Base-by-base conservation (phyloP, 2,113 vertebrate species). In the Ceratotherium simum region DNA sequence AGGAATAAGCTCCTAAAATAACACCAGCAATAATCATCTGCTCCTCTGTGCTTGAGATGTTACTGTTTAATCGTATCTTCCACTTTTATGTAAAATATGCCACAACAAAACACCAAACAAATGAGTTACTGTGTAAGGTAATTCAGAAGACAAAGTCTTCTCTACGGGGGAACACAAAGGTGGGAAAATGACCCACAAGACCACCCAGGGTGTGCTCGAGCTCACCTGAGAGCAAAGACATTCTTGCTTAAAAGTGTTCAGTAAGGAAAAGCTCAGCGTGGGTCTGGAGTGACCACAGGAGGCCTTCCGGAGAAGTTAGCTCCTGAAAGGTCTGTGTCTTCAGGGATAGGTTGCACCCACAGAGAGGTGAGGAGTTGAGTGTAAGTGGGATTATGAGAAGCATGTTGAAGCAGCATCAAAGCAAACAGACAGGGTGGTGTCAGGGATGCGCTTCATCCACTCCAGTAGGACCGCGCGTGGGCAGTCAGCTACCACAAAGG, bases 391-490 rank as follows among this genome's bases (percentile, higher is more conserved):
- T 3, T 4, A 11, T 5, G 9, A 64, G 10, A 36, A 6, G 18
- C 33, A 27, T 18, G 33, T 11, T 27, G 54, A 70, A 29, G 13
- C 2, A 0, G 70, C 5, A 1, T 21, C 75, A 1, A 3, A 4
- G 65, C 65, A 65, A 2, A 23, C 20, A 51, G 36, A 36, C 2
- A n/a, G 4, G 20, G 12, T 2, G 0, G n/a, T 6, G 20, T 14
- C 17, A 21, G 20, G 75, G 65, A 0, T 12, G 0, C 0, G 5
- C 5, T 5, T 36, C 8, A 1, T 75, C 58, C 4, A 0, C 1
- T 8, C 36, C 31, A 25, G 1, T 1, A 33, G 79, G 23, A 1
- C 25, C 25, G 0, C 11, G 0, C 8, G 29, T 0, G 11, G 21
- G 42, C 13, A 62, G 64, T 0, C 4, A 8, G 11, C 1, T 4